Conservation (phyloP, 2,797 vertebrate genomes). For the Poliocrania exsul region DNA sequence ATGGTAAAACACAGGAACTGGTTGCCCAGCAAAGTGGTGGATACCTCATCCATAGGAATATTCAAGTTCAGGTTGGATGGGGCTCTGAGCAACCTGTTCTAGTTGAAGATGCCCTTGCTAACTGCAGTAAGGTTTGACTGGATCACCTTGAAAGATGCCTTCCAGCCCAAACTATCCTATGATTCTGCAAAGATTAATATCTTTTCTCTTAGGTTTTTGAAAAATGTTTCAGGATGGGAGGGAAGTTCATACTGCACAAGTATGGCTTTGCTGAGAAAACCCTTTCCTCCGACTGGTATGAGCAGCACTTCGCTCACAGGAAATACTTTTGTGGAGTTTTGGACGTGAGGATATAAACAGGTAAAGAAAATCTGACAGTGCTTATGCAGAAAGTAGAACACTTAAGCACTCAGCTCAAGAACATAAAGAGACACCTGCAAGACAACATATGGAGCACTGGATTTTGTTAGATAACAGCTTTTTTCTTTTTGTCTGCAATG, state of each 20-base stretch:
- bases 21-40: not conserved
- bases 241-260: not conserved
- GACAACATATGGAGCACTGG: slow-evolving; percentile 50
- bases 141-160: not conserved
- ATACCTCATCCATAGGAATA: not conserved
- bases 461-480: slow-evolving; percentile 56
- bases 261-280: not conserved
- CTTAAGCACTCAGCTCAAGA: slow-evolving; percentile 18
- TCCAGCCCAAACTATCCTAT: not conserved
- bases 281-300: not conserved
- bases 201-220: not conserved
- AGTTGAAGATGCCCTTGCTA: not conserved
- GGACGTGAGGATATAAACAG: slow-evolving; percentile 26
- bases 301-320: not conserved
- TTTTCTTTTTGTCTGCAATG: not conserved
- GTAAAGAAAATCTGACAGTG: slow-evolving; percentile 39
- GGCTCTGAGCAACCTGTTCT: not conserved
- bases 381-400: slow-evolving; percentile 8
- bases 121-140: not conserved
- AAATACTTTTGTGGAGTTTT: not conserved
- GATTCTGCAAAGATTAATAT: not conserved
- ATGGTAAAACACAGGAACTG: not conserved
- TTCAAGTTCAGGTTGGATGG: not conserved
- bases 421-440: slow-evolving; percentile 62
- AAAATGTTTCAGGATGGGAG: not conserved